Evolutionary conservation across 2,113 vertebrate genomes (phyloP).

Genomic region (Chaetodon auriga): DNA sequence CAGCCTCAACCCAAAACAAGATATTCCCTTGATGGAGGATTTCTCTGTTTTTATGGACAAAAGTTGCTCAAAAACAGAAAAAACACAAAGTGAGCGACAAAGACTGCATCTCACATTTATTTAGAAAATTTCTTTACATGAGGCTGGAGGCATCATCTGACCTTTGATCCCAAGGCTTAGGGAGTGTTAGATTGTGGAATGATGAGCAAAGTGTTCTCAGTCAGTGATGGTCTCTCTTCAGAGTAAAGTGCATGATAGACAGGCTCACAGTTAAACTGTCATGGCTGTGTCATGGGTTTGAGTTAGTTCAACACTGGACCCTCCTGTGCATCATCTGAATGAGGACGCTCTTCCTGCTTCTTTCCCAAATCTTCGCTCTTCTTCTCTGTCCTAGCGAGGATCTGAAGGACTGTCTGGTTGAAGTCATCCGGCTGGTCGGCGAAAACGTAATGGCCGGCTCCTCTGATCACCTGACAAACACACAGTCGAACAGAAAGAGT

Average conservation of each 20-base stretch:
- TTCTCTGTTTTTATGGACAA: neutral
- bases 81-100: constrained; percentile 1
- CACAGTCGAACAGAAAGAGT: neutral
- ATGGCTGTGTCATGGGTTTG: neutral
- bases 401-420: constrained; percentile 91
- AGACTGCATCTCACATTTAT: constrained; percentile 56
- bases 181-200: neutral
- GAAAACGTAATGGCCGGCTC: constrained; percentile 95
- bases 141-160: constrained; percentile 2
- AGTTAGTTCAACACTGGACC: neutral
- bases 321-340: neutral
- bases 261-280: constrained; percentile 24
- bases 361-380: neutral
- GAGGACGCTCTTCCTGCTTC: neutral
- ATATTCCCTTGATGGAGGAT: constrained; percentile 13
- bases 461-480: constrained; percentile 89
- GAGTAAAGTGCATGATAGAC: constrained; percentile 61
- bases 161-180: constrained; percentile 2
- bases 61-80: constrained; percentile 34
- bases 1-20: constrained; percentile 26
- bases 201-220: constrained; percentile 10
- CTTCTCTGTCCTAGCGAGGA: constrained; percentile 84
- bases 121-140: constrained; percentile 61
- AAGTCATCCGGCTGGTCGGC: constrained; percentile 96
- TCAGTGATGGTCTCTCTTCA: constrained; percentile 11